Evolutionary conservation across 2,888 invertebrate genomes (phyloP).

Genomic region (Tipula helvola): DNA sequence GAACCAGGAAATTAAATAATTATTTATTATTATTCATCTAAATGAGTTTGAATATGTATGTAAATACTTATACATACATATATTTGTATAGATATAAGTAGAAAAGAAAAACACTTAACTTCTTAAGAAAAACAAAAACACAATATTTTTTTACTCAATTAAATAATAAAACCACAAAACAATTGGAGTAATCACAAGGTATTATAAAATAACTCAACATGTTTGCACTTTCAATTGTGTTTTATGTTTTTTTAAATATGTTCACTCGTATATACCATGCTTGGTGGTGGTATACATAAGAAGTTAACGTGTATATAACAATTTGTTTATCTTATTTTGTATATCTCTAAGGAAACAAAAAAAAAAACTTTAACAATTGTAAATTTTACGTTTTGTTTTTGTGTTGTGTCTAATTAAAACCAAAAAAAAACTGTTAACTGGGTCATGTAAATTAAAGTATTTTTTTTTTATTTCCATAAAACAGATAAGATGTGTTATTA

Average conservation of each 20-base stretch:
- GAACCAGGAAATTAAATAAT: not conserved
- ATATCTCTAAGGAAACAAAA: not conserved
- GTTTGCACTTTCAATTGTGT: not conserved
- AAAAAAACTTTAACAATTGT: not conserved
- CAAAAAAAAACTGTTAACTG: not conserved
- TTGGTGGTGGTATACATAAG: not conserved
- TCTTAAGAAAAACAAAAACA: not conserved
- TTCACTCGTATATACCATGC: not conserved
- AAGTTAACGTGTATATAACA: not conserved
- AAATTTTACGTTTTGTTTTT: not conserved
- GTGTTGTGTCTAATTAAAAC: not conserved
- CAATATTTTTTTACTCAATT: not conserved
- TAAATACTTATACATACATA: not conserved
- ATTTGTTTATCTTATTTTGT: not conserved
- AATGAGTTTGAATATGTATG: not conserved
- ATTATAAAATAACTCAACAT: not conserved
- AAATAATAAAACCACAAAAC: not conserved
- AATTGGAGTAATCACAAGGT: not conserved
- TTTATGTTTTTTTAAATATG: not conserved
- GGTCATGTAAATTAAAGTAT: not conserved
- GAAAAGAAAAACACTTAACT: not conserved
- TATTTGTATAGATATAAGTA: not conserved
- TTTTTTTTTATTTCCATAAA: not conserved
- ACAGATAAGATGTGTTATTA: not conserved
- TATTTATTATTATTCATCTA: not conserved